phyloP scores from a whole-genome alignment of 2,797 vertebrate species.

The Ptychadena robeensis region DNA sequence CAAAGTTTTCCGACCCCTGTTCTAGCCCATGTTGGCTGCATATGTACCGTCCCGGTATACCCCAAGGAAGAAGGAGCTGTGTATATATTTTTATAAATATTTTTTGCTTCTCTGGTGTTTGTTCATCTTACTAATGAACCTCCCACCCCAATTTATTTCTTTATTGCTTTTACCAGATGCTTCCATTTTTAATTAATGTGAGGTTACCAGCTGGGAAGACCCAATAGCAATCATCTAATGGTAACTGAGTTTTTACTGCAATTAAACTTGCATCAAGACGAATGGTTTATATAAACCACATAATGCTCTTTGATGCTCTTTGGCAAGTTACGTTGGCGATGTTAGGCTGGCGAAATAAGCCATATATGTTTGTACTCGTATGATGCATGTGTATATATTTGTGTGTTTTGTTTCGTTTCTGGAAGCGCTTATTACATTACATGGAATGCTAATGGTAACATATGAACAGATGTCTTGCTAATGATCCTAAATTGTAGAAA shows the following conservation, averaged over 20 bases:
- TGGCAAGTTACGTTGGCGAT: too few species aligned
- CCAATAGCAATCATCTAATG: slow-evolving; percentile 12
- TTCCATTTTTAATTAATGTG: slow-evolving; percentile 16
- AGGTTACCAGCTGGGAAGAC: slow-evolving; percentile 2
- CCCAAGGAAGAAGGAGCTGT: too few species aligned
- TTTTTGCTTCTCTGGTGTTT: not conserved
- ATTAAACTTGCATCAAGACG: slow-evolving; percentile 33
- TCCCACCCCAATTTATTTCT: not conserved
- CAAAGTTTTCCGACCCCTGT: too few species aligned
- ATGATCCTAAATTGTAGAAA: slow-evolving; percentile 59
- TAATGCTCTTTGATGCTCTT: slow-evolving; percentile 23
- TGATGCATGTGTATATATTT: not conserved
- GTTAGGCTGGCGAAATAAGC: too few species aligned
- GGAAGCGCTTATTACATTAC: slow-evolving; percentile 40
- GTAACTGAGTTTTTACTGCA: slow-evolving; percentile 34
- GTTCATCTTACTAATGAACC: not conserved
- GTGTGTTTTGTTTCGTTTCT: not conserved
- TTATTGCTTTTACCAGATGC: not conserved
- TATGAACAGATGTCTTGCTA: slow-evolving; percentile 58
- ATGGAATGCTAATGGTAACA: slow-evolving; percentile 37
- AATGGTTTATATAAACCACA: slow-evolving; percentile 32
- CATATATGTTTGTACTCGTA: too few species aligned
- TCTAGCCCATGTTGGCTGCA: too few species aligned
- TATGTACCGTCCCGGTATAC: too few species aligned
- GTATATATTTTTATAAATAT: too few species aligned